Conservation (phyloP, 1,140 invertebrate species). For the Cydia splendana region DNA sequence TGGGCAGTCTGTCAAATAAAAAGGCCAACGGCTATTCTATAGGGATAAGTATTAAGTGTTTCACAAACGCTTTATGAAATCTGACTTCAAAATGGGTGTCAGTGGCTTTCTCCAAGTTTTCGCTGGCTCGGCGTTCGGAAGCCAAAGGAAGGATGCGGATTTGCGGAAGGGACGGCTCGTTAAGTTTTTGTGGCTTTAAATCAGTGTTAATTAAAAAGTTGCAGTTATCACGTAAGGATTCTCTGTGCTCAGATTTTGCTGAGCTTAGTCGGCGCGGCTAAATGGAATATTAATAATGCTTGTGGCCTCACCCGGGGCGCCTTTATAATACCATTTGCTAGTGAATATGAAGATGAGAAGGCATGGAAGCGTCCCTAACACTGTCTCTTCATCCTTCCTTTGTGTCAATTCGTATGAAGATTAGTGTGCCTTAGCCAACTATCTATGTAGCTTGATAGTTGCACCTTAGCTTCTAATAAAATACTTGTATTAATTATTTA, state of each 20-base stretch:
- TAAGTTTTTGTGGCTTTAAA: slow-evolving; percentile 48
- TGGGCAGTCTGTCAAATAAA: slow-evolving; percentile 35
- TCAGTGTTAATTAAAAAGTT: slow-evolving; percentile 67
- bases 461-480: neutral
- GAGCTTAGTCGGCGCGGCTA: slow-evolving; percentile 42
- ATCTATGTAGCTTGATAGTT: neutral
- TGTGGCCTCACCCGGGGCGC: slow-evolving; percentile 43
- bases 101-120: slow-evolving; percentile 18
- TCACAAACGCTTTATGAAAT: neutral
- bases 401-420: slow-evolving; percentile 39
- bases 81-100: neutral
- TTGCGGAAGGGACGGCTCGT: slow-evolving; percentile 39
- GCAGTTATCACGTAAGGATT: slow-evolving; percentile 59
- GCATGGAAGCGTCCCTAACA: slow-evolving; percentile 34
- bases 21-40: slow-evolving; percentile 40
- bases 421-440: slow-evolving; percentile 23
- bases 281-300: slow-evolving; percentile 63
- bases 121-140: slow-evolving; percentile 37
- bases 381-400: slow-evolving; percentile 31
- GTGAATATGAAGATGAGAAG: slow-evolving; percentile 51
- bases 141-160: slow-evolving; percentile 41
- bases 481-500: neutral
- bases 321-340: slow-evolving; percentile 22
- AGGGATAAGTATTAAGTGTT: neutral
- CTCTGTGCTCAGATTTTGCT: slow-evolving; percentile 39